phyloP scores from a whole-genome alignment of 2,113 vertebrate genomes.

The mouse (Mus musculus) region DNA sequence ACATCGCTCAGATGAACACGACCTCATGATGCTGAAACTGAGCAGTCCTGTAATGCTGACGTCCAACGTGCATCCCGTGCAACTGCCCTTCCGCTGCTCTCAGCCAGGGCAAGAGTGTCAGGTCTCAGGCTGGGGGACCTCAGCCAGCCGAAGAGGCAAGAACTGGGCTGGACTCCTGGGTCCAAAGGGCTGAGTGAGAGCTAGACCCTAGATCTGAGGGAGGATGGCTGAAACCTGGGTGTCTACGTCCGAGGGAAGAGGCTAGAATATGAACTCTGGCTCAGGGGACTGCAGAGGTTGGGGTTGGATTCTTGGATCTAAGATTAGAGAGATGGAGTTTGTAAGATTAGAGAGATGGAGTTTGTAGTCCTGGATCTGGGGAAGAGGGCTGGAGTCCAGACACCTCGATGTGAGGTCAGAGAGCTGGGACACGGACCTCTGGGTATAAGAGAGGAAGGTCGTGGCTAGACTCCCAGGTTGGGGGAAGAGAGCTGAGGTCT shows the following conservation, averaged over 20 bases:
- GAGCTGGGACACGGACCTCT: neutral
- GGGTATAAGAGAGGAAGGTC: neutral
- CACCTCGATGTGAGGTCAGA: neutral
- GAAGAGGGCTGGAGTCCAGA: neutral
- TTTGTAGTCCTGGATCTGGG: neutral
- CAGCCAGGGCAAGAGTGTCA: slow-evolving; percentile 80
- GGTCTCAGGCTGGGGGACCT: slow-evolving; percentile 86
- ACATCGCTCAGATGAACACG: slow-evolving; percentile 73
- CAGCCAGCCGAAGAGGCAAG: slow-evolving; percentile 51
- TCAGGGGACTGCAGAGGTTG: neutral
- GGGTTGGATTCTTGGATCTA: neutral
- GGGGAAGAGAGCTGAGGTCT: neutral
- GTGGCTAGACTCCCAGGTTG: neutral
- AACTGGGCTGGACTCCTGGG: neutral
- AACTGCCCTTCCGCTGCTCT: slow-evolving; percentile 82
- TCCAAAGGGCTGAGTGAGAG: neutral
- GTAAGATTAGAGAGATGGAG: neutral
- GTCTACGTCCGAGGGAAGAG: neutral
- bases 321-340: neutral
- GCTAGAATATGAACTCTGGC: neutral
- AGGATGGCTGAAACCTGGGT: neutral
- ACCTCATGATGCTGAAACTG: slow-evolving; percentile 84
- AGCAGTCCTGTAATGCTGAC: slow-evolving; percentile 55
- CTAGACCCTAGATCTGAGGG: neutral
- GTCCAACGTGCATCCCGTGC: slow-evolving; percentile 65